A percentile compares a stretch with the other conserved stretches of the same genome.
These are phyloP conservation scores for Baryphthengus martii DNA, from an alignment of 2,113 vertebrate species.

Conservation along the genomic window DNA sequence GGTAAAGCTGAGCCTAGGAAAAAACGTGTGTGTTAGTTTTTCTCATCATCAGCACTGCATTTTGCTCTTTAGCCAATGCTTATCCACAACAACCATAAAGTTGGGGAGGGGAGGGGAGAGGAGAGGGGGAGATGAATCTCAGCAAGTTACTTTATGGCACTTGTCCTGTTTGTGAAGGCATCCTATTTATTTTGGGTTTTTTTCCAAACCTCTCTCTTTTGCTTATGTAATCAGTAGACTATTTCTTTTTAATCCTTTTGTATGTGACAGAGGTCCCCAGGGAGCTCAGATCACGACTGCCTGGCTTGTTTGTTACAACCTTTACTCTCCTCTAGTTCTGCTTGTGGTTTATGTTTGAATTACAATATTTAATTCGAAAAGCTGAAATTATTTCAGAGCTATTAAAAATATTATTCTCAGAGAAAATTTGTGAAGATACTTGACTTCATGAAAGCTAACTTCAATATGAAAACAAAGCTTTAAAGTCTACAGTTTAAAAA, in stretches of 20 bases:
- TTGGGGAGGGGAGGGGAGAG: fast-evolving
- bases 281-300: neutral
- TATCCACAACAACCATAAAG: neutral
- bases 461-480: neutral
- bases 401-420: neutral
- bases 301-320: neutral
- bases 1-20: neutral
- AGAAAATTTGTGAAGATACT: neutral
- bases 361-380: neutral
- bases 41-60: neutral
- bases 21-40: neutral
- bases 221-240: neutral
- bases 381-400: neutral
- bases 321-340: neutral
- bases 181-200: neutral
- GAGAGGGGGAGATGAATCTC: neutral
- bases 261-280: neutral
- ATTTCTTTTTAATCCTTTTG: neutral
- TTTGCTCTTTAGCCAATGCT: neutral
- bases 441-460: neutral
- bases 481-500: neutral
- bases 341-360: neutral
- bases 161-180: neutral
- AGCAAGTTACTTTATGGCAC: neutral
- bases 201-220: neutral